Conservation (phyloP, 2,888 invertebrate genomes). For the Ctenicera cuprea region DNA sequence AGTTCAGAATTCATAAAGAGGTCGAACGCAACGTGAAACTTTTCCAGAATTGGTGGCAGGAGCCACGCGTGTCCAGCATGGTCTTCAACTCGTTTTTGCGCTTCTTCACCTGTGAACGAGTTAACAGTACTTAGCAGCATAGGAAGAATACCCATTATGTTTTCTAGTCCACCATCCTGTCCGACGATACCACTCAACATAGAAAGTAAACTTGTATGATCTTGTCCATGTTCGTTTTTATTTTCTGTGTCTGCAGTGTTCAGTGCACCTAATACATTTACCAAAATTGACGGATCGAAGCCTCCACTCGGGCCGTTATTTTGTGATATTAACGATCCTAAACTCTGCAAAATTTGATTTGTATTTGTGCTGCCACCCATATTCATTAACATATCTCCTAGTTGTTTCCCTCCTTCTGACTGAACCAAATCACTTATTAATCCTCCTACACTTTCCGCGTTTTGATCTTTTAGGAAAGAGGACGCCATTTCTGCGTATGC, state of each 20-base stretch:
- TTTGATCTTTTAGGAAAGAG: slow-evolving; percentile 76
- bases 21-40: slow-evolving; percentile 85
- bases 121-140: slow-evolving; percentile 80
- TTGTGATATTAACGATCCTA: slow-evolving; percentile 44
- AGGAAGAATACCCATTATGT: slow-evolving; percentile 77
- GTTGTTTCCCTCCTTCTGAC: slow-evolving; percentile 78
- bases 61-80: slow-evolving; percentile 84
- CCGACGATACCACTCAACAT: slow-evolving; percentile 48
- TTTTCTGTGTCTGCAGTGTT: slow-evolving; percentile 35
- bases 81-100: slow-evolving; percentile 76
- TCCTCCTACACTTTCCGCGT: slow-evolving; percentile 73
- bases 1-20: slow-evolving; percentile 87
- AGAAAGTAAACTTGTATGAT: slow-evolving; percentile 46
- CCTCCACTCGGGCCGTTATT: slow-evolving; percentile 67
- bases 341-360: slow-evolving; percentile 74
- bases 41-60: slow-evolving; percentile 82
- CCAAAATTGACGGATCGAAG: slow-evolving; percentile 77
- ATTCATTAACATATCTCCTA: slow-evolving; percentile 68
- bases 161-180: slow-evolving; percentile 36
- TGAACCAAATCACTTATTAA: slow-evolving; percentile 82
- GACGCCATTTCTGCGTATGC: slow-evolving; percentile 81
- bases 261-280: slow-evolving; percentile 73
- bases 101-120: slow-evolving; percentile 78
- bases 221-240: slow-evolving; percentile 53
- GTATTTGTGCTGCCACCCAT: slow-evolving; percentile 67